A percentile compares a stretch with the other conserved stretches of the same genome.
Evolutionary conservation across 2,797 vertebrate species (phyloP).

Genomic region (Alauda arvensis): DNA sequence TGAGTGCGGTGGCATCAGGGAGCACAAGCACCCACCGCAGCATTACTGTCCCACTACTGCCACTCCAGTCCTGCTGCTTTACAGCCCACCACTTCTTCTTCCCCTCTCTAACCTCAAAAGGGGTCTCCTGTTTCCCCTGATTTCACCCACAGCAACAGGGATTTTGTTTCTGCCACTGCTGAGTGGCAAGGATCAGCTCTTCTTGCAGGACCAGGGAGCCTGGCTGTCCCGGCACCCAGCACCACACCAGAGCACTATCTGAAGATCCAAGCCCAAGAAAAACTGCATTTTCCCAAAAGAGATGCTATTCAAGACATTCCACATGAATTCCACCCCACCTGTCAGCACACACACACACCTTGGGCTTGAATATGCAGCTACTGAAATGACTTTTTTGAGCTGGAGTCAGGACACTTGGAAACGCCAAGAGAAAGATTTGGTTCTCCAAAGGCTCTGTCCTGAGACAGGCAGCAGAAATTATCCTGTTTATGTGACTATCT

Average conservation of each 20-base stretch:
- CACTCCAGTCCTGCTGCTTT: neutral
- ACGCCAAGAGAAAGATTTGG: neutral
- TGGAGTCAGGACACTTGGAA: neutral
- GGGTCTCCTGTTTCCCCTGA: neutral
- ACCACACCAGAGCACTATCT: neutral
- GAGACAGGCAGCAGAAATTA: neutral
- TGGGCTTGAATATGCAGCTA: neutral
- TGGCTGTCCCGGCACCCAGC: neutral
- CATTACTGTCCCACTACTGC: neutral
- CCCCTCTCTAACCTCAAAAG: neutral
- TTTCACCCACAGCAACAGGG: neutral
- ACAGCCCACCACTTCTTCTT: neutral
- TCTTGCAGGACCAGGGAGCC: neutral
- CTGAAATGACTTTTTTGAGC: neutral
- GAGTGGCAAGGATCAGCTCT: rapidly evolving
- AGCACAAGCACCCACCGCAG: neutral
- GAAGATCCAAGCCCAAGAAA: neutral
- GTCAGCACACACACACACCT: neutral
- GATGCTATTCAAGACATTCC: no score
- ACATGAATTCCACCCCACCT: rapidly evolving
- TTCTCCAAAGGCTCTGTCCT: neutral
- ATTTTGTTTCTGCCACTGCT: neutral
- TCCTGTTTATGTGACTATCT: neutral
- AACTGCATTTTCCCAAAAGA: neutral
- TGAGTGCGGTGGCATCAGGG: rapidly evolving